Percentiles rank a stretch among this genome's conserved stretches.
These are phyloP conservation scores for Oligia latruncula DNA, from an alignment of 2,888 invertebrate genomes.

Conservation along the genomic window DNA sequence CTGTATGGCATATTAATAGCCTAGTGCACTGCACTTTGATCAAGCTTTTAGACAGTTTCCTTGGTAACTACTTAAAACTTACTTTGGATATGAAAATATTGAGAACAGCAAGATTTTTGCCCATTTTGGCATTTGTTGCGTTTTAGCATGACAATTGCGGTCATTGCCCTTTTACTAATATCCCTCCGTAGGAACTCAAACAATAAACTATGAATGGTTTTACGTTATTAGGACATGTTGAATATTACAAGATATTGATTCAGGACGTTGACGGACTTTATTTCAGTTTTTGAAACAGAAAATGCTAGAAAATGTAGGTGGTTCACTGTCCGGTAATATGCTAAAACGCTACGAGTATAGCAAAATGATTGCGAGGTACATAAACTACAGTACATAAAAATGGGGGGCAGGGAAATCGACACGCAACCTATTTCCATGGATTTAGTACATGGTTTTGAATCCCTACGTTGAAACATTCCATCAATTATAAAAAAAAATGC, in stretches of 20 bases:
- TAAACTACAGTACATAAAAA: not conserved
- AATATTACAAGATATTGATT: not conserved
- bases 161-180: not conserved
- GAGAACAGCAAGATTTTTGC: not conserved
- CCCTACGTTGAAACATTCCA: not conserved
- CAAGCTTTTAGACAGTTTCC: not conserved
- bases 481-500: not conserved
- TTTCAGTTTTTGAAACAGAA: not conserved
- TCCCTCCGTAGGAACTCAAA: not conserved
- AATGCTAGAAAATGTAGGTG: no score
- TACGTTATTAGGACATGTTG: not conserved
- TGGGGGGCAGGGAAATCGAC: not conserved
- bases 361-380: not conserved
- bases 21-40: not conserved
- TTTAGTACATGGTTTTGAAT: not conserved
- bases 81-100: not conserved
- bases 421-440: not conserved
- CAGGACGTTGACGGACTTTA: not conserved
- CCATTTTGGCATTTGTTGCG: not conserved
- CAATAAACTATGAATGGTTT: not conserved
- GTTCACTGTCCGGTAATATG: no score
- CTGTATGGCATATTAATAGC: not conserved
- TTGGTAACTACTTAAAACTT: constrained; percentile 10
- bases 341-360: no score
- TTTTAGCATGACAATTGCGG: not conserved